These are phyloP conservation scores for Micropoecilia bifurca DNA, from an alignment of 2,797 vertebrate genomes.

Conservation along the genomic window DNA sequence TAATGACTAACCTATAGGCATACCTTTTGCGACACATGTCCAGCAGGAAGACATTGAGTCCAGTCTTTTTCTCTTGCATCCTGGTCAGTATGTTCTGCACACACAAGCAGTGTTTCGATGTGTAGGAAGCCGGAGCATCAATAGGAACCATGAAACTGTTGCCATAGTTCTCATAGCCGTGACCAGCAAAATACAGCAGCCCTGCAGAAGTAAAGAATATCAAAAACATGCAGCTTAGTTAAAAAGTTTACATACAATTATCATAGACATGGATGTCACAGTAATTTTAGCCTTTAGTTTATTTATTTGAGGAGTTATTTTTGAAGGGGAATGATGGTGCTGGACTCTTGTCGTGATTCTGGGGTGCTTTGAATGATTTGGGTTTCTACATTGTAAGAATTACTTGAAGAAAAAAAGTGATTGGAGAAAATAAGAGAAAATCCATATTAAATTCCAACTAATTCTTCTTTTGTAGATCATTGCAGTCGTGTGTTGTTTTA, in stretches of 20 bases:
- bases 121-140: constrained; percentile 84
- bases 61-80: constrained; percentile 87
- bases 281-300: background rate
- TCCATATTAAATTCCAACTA: background rate
- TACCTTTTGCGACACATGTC: constrained; percentile 93
- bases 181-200: constrained; percentile 89
- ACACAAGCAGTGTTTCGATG: constrained; percentile 86
- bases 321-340: background rate
- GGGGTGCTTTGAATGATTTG: no score
- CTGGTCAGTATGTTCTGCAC: constrained; percentile 85
- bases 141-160: constrained; percentile 93
- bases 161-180: constrained; percentile 90
- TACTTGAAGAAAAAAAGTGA: background rate
- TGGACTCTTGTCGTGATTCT: background rate
- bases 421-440: background rate
- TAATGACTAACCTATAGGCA: no score
- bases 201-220: constrained; percentile 71
- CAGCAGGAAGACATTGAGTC: constrained; percentile 88
- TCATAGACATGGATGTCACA: background rate
- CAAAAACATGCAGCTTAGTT: background rate
- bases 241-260: background rate
- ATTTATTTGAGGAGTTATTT: background rate
- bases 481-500: background rate
- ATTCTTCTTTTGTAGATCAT: background rate
- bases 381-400: background rate